A percentile compares a stretch with the other conserved stretches of the same genome.
These are phyloP conservation scores for Pseudomyrmex sp. DNA, from an alignment of 1,140 invertebrate genomes.

Conservation along the genomic window DNA sequence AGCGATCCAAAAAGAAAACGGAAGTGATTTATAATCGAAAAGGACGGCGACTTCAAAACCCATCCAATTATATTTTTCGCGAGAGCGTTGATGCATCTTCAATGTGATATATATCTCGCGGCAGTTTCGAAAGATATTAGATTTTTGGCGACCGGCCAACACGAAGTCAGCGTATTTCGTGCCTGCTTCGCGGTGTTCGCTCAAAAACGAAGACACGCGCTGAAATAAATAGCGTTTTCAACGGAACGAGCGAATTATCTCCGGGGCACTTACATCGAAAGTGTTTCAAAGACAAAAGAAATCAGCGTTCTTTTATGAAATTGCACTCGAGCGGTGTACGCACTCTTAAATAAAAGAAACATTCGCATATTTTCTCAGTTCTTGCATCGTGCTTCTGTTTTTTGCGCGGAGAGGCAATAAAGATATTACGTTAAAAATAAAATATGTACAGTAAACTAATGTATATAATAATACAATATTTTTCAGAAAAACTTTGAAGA, in stretches of 20 bases:
- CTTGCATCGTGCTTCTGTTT: neutral
- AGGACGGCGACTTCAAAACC: conserved; percentile 36
- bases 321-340: neutral
- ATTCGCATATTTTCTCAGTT: neutral
- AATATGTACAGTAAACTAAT: neutral
- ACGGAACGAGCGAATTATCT: conserved; percentile 32
- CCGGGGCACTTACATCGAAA: conserved; percentile 16
- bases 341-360: conserved; percentile 9
- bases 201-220: conserved; percentile 27
- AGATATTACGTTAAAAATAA: neutral
- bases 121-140: conserved; percentile 43
- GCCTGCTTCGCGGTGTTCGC: conserved; percentile 33
- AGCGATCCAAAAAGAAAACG: conserved; percentile 11
- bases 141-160: conserved; percentile 61
- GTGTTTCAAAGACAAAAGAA: neutral
- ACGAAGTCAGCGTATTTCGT: conserved; percentile 46
- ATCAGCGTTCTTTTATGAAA: neutral
- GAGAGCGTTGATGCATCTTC: conserved; percentile 59
- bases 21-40: conserved; percentile 59
- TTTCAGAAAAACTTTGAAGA: too few species aligned
- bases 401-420: neutral
- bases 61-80: conserved; percentile 68
- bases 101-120: conserved; percentile 61
- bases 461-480: neutral
- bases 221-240: conserved; percentile 46